Evolutionary conservation across 2,888 invertebrate species (phyloP), one percentile per base, ranked within the genome.

Genomic region (Linnaemya tessellans): DNA sequence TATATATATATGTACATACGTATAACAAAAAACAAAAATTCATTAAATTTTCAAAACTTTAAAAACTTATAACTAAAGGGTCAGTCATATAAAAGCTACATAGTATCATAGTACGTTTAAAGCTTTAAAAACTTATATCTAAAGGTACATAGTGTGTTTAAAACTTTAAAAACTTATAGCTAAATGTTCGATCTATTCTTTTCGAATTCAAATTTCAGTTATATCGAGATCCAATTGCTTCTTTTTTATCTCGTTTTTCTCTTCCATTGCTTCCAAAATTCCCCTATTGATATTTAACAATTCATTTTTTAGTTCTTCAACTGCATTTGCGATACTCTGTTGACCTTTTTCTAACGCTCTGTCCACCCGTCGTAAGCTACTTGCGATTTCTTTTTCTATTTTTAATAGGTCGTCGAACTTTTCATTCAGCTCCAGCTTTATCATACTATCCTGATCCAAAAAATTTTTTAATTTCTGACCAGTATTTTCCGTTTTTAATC

Each of bases 301-400:
- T 60, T 62, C 20, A 46, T 62, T 60, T 62, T 51, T 62, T 1
- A 49, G 46, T 18, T 74, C 62, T 18, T 3, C 13, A n/a, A 60
- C 60, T 30, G 73, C 73, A 60, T 15, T 74, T 15, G 22, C 49
- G 49, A 74, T n/a, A 30, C 43, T 35, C 13, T 49, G 35, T 10
- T 58, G 20, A 22, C 60, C 68, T 58, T 78, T 41, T 60, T 68
- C 56, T 58, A 58, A 9, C 13, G 58, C 35, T 38, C 58, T 67
- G 18, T 49, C 49, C 15, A 49, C 11, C n/a, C 18, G 67, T 20
- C 38, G 18, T 38, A 54, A 38, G 38, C 68, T 41, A 11, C 20
- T 54, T 20, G 54, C 5, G 51, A 10, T 68, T 68, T 38, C 38
- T 41, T 9, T 68, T 51, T 20, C 51, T 18, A 51, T 51, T 43